phyloP scores from a whole-genome alignment of 2,888 invertebrate species.

The Latheticus oryzae region DNA sequence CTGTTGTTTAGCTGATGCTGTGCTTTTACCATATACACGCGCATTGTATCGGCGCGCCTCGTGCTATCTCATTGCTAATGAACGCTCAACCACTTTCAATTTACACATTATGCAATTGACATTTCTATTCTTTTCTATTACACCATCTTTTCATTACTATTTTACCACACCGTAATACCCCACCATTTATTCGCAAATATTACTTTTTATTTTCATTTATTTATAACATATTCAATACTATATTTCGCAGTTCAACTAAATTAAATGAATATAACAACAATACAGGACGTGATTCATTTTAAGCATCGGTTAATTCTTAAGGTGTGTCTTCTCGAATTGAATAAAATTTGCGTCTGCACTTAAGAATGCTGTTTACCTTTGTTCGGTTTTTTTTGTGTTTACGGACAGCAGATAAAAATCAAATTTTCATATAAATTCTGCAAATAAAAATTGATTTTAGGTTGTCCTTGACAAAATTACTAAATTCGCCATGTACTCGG shows the following conservation, averaged over 20 bases:
- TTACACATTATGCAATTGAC: slow-evolving; percentile 52
- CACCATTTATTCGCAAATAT: too few relatives aligned
- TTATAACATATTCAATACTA: too few relatives aligned
- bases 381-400: slow-evolving; percentile 6
- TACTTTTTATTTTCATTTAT: neutral
- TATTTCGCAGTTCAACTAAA: neutral
- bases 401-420: too few relatives aligned
- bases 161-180: neutral
- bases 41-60: slow-evolving; percentile 58
- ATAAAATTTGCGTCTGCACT: slow-evolving; percentile 30
- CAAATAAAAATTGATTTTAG: slow-evolving; percentile 47
- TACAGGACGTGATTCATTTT: too few relatives aligned
- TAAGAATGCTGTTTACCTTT: slow-evolving; percentile 38
- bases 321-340: slow-evolving; percentile 42
- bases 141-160: slow-evolving; percentile 25
- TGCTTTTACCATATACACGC: slow-evolving; percentile 43
- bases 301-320: too few relatives aligned
- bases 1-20: slow-evolving; percentile 47
- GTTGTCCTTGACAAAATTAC: slow-evolving; percentile 57
- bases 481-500: slow-evolving; percentile 69
- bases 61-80: slow-evolving; percentile 50
- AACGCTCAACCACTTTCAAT: slow-evolving; percentile 50
- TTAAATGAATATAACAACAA: slow-evolving; percentile 46
- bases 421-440: slow-evolving; percentile 1
- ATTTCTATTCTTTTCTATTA: slow-evolving; percentile 54